A percentile compares a stretch with the other conserved stretches of the same genome.
Evolutionary conservation across 2,888 invertebrate genomes (phyloP).

Genomic region (Brenthis daphne): DNA sequence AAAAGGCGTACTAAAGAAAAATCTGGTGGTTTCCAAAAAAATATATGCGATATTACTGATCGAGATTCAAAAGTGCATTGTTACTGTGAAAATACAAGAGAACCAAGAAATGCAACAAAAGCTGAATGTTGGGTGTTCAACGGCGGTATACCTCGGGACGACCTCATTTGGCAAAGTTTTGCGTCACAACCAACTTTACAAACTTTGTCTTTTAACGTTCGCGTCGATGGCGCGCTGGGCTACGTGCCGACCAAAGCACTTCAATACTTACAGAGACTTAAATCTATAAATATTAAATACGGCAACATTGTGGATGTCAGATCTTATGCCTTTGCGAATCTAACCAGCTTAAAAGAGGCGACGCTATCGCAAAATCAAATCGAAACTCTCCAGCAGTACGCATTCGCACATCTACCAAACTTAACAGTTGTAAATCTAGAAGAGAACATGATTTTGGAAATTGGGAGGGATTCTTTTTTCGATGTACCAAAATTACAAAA

Average conservation of each 20-base stretch:
- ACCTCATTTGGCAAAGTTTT: slow-evolving; percentile 89
- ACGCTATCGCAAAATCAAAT: slow-evolving; percentile 87
- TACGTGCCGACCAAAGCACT: slow-evolving; percentile 88
- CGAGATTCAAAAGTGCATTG: slow-evolving; percentile 84
- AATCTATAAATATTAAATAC: slow-evolving; percentile 86
- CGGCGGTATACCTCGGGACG: slow-evolving; percentile 85
- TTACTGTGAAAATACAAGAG: slow-evolving; percentile 84
- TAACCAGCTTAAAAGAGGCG: slow-evolving; percentile 85
- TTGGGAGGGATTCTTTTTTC: slow-evolving; percentile 87
- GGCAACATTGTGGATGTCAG: slow-evolving; percentile 86
- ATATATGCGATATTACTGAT: slow-evolving; percentile 82
- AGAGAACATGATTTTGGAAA: slow-evolving; percentile 88
- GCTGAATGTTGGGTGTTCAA: slow-evolving; percentile 91
- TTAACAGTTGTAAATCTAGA: slow-evolving; percentile 87
- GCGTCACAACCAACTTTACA: slow-evolving; percentile 86
- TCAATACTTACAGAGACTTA: slow-evolving; percentile 84
- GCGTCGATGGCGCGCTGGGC: slow-evolving; percentile 85
- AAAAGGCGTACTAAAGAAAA: slow-evolving; percentile 76
- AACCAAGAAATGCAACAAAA: slow-evolving; percentile 83
- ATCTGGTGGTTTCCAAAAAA: slow-evolving; percentile 74
- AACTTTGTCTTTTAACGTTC: slow-evolving; percentile 87
- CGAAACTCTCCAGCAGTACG: slow-evolving; percentile 84
- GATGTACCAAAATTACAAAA: slow-evolving; percentile 87
- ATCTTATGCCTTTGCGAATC: slow-evolving; percentile 88
- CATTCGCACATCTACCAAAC: slow-evolving; percentile 88